Percentiles rank a stretch among this genome's conserved stretches.
Evolutionary conservation across 2,888 invertebrate genomes (phyloP).

Genomic region (Sycophila texana): DNA sequence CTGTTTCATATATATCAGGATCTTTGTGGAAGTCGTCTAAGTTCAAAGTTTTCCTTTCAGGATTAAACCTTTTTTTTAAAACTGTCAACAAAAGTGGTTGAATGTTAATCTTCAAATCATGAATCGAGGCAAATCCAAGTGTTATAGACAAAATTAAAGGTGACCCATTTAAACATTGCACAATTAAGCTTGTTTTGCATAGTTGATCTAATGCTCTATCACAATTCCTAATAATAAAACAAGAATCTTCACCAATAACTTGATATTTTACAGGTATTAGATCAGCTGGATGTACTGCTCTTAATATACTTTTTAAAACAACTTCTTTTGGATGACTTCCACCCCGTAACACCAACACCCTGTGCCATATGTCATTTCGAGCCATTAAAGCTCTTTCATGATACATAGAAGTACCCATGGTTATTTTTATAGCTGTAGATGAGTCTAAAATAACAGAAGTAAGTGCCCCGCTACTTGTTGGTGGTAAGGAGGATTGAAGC

Average conservation of each 20-base stretch:
- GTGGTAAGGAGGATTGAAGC: background rate
- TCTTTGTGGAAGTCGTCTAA: constrained; percentile 76
- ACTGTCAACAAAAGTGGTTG: constrained; percentile 74
- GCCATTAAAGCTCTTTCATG: constrained; percentile 69
- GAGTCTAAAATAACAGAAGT: constrained; percentile 62
- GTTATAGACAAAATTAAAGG: constrained; percentile 72
- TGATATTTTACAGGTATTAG: constrained; percentile 77
- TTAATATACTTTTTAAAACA: constrained; percentile 75
- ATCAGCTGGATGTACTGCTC: constrained; percentile 76
- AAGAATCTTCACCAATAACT: constrained; percentile 68
- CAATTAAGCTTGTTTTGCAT: constrained; percentile 75
- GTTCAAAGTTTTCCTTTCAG: constrained; percentile 69
- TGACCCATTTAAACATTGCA: constrained; percentile 65
- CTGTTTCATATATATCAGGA: constrained; percentile 68
- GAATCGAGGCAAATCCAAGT: constrained; percentile 74
- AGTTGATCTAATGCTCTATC: constrained; percentile 76
- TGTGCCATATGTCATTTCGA: constrained; percentile 71
- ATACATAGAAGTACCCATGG: constrained; percentile 62
- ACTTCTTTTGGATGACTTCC: constrained; percentile 70
- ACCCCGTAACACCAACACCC: constrained; percentile 68
- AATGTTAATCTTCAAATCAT: constrained; percentile 76
- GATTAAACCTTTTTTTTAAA: constrained; percentile 72
- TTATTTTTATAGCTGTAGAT: constrained; percentile 64
- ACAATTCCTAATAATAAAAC: constrained; percentile 77
- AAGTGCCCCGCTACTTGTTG: background rate